Conservation (phyloP, 2,113 vertebrate genomes). For the Thinocorus orbignyianus region DNA sequence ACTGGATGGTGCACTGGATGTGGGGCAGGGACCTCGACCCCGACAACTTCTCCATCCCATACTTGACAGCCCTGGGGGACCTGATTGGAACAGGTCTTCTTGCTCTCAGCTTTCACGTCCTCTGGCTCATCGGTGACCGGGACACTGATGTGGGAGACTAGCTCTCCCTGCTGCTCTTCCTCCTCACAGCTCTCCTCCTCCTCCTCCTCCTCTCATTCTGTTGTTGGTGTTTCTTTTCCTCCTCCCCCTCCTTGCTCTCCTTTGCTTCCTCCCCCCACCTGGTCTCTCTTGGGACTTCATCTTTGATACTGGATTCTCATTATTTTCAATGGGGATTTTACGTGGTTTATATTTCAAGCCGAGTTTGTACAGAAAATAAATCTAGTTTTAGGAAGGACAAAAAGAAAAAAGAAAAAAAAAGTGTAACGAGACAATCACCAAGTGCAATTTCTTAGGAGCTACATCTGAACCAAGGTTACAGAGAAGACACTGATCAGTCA, state of each 20-base stretch:
- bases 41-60: constrained; percentile 99
- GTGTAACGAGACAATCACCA: constrained; percentile 75
- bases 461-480: background rate
- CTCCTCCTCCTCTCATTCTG: background rate
- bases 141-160: constrained; percentile 91
- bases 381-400: constrained; percentile 67
- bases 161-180: background rate
- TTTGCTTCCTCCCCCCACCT: constrained; percentile 26
- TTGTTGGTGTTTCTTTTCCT: background rate
- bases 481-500: background rate
- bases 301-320: constrained; percentile 86
- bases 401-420: background rate
- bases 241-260: background rate
- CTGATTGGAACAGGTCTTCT: constrained; percentile 96
- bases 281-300: constrained; percentile 49
- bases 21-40: constrained; percentile 95
- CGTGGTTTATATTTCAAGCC: constrained; percentile 76
- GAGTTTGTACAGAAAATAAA: constrained; percentile 65
- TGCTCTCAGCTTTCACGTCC: constrained; percentile 94
- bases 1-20: constrained; percentile 99
- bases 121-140: constrained; percentile 96
- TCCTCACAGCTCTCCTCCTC: constrained; percentile 9
- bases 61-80: constrained; percentile 96
- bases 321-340: constrained; percentile 96
- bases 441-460: constrained; percentile 74